Evolutionary conservation across 2,797 vertebrate genomes (phyloP), one percentile per base, ranked within the genome.

Genomic region (Synanceia verrucosa): DNA sequence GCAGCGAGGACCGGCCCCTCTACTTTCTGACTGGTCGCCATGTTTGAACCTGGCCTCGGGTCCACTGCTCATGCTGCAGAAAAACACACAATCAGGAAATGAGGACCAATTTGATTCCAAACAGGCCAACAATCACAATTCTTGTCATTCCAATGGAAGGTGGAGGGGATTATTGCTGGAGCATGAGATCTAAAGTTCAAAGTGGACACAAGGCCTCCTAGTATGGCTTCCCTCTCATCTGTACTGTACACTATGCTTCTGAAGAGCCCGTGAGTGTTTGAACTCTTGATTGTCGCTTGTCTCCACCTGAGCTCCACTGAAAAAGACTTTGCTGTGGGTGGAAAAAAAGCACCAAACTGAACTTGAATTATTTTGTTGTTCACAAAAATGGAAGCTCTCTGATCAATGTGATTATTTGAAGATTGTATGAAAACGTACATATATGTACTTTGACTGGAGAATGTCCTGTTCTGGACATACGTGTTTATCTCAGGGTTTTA

Each of bases 21-120:
- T 99, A 96, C 91, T 98, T 99, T 81, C 94, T 99, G 28, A 99
- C 98, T 0, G 98, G 98, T 47, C 96, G 97, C 68, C 98, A 99
- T 3, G 93, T 98, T 72, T 99, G 93, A 94, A 56, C 29, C 34
- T 7, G 1, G 4, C 50, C 1, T 23, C 58, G 48, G 21, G 65
- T 48, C 16, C 18, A 36, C 61, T 44, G 39, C 43, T 26, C 56
- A n/a, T 4, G 39, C n/a, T 13, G 29, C 57, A 34, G 47, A 58
- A 74, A 53, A 73, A 46, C 18, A 53, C 67, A 44, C 58, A 76
- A 73, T 76, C 76, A 65, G 39, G n/a, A 78, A 24, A 41, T 4
- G 6, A 53, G 39, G 67, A 62, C 4, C 23, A 12, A 66, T 41
- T 43, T 44, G 24, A 78, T 76, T 81, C 36, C 51, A 55, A 52